phyloP scores from a whole-genome alignment of 1,140 invertebrate species.

The Mya arenaria region DNA sequence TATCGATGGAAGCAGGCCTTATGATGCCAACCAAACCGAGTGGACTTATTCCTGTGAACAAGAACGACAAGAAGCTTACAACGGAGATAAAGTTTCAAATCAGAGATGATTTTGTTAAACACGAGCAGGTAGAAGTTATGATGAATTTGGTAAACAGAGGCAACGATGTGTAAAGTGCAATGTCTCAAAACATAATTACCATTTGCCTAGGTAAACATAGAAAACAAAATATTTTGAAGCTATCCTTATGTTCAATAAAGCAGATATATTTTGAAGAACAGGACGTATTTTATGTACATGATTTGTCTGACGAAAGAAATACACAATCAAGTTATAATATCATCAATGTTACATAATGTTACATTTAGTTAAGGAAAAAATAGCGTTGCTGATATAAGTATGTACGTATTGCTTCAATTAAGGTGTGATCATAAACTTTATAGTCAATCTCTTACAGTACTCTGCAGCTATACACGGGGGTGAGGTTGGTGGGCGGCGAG shows the following conservation, averaged over 20 bases:
- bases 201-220: not conserved
- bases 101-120: not conserved
- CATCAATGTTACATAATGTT: no score
- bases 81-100: constrained; percentile 29
- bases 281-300: no score
- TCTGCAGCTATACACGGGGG: not conserved
- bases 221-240: not conserved
- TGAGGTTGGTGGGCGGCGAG: not conserved
- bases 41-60: constrained; percentile 39
- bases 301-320: no score
- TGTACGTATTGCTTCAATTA: no score
- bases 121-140: not conserved
- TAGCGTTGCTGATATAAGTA: no score
- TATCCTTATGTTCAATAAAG: not conserved
- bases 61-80: constrained; percentile 23
- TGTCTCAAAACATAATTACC: no score
- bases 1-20: constrained; percentile 39
- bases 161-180: no score
- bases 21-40: constrained; percentile 48
- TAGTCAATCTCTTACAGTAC: not conserved
- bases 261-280: no score
- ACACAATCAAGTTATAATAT: no score
- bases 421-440: no score
- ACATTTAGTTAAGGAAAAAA: no score
- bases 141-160: no score